These are phyloP conservation scores for Zootoca vivipara DNA, from an alignment of 2,113 vertebrate genomes.

Conservation along the genomic window DNA sequence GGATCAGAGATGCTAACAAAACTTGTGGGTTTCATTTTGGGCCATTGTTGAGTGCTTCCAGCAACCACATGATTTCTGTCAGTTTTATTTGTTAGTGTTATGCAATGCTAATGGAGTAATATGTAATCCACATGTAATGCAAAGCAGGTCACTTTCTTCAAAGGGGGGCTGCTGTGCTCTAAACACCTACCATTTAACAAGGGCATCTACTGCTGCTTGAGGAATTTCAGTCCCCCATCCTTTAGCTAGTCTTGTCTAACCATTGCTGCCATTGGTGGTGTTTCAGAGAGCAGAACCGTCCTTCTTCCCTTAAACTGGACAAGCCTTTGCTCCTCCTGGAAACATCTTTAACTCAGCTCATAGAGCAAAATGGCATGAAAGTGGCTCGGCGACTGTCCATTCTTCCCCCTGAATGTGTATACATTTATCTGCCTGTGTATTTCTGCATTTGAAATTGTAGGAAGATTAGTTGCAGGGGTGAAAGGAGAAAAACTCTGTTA, in stretches of 20 bases:
- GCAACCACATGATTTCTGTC: not conserved
- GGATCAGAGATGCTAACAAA: rapidly evolving
- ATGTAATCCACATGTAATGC: not conserved
- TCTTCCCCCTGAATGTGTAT: too few species aligned
- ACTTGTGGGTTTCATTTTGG: not conserved
- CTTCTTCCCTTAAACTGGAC: not conserved
- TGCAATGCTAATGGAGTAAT: not conserved
- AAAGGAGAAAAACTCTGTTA: not conserved
- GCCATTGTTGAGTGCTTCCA: not conserved
- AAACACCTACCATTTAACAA: not conserved
- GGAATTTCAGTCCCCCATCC: not conserved
- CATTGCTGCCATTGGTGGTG: not conserved
- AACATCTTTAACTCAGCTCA: not conserved
- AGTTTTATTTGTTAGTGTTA: not conserved
- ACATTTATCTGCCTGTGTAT: not conserved
- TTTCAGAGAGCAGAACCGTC: not conserved
- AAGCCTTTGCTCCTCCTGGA: not conserved
- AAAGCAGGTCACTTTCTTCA: not conserved
- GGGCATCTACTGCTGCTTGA: not conserved
- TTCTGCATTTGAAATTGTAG: not conserved
- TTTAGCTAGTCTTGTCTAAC: not conserved
- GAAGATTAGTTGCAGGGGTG: not conserved
- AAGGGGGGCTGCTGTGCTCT: not conserved
- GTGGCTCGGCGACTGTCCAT: not conserved
- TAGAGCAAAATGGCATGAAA: not conserved